These are phyloP conservation scores for Sylvicola cinctus DNA, from an alignment of 2,888 invertebrate species.

Conservation along the genomic window DNA sequence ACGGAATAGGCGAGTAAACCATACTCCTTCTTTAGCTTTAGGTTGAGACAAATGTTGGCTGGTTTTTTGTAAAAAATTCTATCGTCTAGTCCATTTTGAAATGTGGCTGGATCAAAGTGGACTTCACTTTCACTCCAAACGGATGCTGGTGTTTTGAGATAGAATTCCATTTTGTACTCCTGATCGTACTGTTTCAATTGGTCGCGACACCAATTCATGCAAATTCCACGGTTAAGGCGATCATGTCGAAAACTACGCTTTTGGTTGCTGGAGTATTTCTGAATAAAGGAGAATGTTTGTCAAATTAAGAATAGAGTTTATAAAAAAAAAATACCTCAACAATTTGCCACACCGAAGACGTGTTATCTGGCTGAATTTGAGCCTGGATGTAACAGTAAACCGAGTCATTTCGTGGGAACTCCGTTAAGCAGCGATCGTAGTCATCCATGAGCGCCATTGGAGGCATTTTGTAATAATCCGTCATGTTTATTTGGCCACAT, in stretches of 20 bases:
- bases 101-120: slow-evolving; percentile 3
- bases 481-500: not conserved
- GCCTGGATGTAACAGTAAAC: slow-evolving; percentile 3
- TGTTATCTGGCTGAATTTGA: slow-evolving; percentile 3
- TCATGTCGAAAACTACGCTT: slow-evolving; percentile 6
- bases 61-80: slow-evolving; percentile 3
- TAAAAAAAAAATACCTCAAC: not conserved
- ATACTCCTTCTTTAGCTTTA: slow-evolving; percentile 5
- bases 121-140: not conserved
- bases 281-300: not conserved
- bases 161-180: not conserved
- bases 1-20: slow-evolving; percentile 6
- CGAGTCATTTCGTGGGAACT: slow-evolving; percentile 5
- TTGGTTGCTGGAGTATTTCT: slow-evolving; percentile 5
- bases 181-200: slow-evolving; percentile 3
- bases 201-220: slow-evolving; percentile 6
- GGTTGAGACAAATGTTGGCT: slow-evolving; percentile 7
- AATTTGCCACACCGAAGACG: slow-evolving; percentile 1
- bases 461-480: slow-evolving; percentile 22
- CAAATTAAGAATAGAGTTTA: not conserved
- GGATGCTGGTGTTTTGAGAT: not conserved
- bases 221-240: slow-evolving; percentile 6
- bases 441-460: slow-evolving; percentile 19
- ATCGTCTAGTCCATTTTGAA: slow-evolving; percentile 2
- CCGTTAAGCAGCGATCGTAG: slow-evolving; percentile 20